Evolutionary conservation across 2,113 vertebrate genomes (phyloP).

Genomic region (Pelodiscus sinensis): DNA sequence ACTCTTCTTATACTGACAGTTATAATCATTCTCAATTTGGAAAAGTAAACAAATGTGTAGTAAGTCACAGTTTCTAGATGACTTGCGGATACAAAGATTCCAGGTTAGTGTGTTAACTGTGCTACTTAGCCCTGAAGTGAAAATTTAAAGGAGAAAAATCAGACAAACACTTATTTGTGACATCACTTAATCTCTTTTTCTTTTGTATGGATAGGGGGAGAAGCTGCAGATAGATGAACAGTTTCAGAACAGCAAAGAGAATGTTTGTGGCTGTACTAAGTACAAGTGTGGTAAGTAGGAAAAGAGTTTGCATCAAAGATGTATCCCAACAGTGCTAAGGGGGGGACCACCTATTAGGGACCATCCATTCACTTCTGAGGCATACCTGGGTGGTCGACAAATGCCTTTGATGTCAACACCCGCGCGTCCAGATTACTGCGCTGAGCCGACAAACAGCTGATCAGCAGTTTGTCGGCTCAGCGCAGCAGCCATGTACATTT

Average conservation of each 20-base stretch:
- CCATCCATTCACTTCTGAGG: neutral
- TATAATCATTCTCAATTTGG: neutral
- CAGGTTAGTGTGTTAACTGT: neutral
- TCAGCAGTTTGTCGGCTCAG: no score
- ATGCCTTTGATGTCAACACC: no score
- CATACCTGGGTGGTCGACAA: no score
- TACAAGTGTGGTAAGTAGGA: slow-evolving; percentile 90
- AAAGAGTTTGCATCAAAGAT: slow-evolving; percentile 1
- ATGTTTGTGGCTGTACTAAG: slow-evolving; percentile 89
- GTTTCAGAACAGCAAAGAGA: slow-evolving; percentile 84
- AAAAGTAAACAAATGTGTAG: neutral
- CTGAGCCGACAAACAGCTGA: no score
- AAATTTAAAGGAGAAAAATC: neutral
- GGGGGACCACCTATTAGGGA: neutral
- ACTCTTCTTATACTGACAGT: neutral
- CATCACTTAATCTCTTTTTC: neutral
- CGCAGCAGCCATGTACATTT: no score
- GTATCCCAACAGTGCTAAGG: neutral
- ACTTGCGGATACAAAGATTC: neutral
- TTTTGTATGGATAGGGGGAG: slow-evolving; percentile 83
- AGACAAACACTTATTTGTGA: accelerated
- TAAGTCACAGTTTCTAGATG: neutral
- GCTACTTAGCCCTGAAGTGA: neutral
- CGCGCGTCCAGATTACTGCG: no score
- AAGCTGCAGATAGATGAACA: slow-evolving; percentile 86